Base-by-base conservation (phyloP, 2,113 vertebrate species). In the Catharus minimus region DNA sequence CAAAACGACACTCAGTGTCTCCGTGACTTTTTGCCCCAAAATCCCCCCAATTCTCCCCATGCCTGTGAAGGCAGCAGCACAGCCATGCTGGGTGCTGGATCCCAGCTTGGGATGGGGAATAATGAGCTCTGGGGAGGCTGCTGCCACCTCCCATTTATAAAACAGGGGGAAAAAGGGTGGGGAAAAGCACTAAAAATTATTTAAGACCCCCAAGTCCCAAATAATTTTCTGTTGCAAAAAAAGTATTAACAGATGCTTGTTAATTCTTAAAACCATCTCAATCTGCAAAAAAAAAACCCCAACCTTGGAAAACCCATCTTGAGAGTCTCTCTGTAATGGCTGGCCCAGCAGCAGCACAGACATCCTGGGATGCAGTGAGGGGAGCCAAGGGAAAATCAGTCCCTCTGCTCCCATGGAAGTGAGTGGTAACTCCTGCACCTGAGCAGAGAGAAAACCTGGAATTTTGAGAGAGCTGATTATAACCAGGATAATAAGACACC, bases 341-440 rank as follows among this genome's bases (percentile, higher is more conserved):
- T 1, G 1, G 28, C 3, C 64, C 1, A 0, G 73, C 0, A 0
- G 73, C 0, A 88, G 68, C 61, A 38, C 1, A 2, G 58, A 79
- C 18, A 55, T 39, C 41, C 62, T 1, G 1, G 64, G 46, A 28
- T 77, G 38, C 5, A 5, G 5, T 0, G 0, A 10, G 41, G 27
- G 11, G 14, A 67, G 55, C 13, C 2, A 7, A 15, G n/a, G 39
- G 60, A 67, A 72, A 84, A 71, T 13, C 69, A 67, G 11, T n/a
- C 50, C 64, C 60, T 30, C 27, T 71, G n/a, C 32, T 78, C 41
- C 53, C 26, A 41, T 27, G 64, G 53, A 69, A 87, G 11, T 2
- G 28, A 57, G 24, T 4, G 64, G 16, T 4, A 32, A 52, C 4
- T 44, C 41, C 39, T 62, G 36, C 24, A 52, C 38, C 66, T 33